Evolutionary conservation across 1,140 invertebrate species (phyloP).

Genomic region (Pygmarrhopalites habei): DNA sequence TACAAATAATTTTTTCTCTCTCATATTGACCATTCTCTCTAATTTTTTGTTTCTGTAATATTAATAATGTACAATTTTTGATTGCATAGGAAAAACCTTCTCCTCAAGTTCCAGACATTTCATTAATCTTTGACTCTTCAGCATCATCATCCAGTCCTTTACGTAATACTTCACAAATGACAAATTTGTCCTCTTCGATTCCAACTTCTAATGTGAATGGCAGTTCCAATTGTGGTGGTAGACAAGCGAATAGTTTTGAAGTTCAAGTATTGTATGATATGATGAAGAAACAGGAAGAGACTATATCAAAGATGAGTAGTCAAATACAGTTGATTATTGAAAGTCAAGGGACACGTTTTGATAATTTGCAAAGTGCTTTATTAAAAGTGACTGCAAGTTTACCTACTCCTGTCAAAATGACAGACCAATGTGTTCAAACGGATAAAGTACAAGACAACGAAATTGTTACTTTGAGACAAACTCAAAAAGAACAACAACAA

Average conservation of each 20-base stretch:
- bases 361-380: not conserved
- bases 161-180: not conserved
- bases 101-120: slow-evolving; percentile 23
- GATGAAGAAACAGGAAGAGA: slow-evolving; percentile 12
- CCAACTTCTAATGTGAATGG: not conserved
- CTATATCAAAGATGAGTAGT: slow-evolving; percentile 11
- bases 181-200: not conserved
- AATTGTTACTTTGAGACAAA: too few relatives aligned
- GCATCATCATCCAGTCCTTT: not conserved
- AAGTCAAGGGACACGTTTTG: slow-evolving; percentile 15
- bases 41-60: too few relatives aligned
- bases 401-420: not conserved
- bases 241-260: slow-evolving; percentile 4
- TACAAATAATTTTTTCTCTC: too few relatives aligned
- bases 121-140: slow-evolving; percentile 20
- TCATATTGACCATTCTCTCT: too few relatives aligned
- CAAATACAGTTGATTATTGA: slow-evolving; percentile 21
- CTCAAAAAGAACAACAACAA: slow-evolving; percentile 2
- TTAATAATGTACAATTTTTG: too few relatives aligned
- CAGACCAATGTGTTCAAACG: slow-evolving; percentile 11
- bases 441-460: not conserved
- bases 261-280: slow-evolving; percentile 14
- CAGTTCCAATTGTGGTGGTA: too few relatives aligned
- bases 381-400: not conserved
- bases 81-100: slow-evolving; percentile 11